phyloP scores from a whole-genome alignment of 2,113 vertebrate species.

The Poicephalus meyeri region DNA sequence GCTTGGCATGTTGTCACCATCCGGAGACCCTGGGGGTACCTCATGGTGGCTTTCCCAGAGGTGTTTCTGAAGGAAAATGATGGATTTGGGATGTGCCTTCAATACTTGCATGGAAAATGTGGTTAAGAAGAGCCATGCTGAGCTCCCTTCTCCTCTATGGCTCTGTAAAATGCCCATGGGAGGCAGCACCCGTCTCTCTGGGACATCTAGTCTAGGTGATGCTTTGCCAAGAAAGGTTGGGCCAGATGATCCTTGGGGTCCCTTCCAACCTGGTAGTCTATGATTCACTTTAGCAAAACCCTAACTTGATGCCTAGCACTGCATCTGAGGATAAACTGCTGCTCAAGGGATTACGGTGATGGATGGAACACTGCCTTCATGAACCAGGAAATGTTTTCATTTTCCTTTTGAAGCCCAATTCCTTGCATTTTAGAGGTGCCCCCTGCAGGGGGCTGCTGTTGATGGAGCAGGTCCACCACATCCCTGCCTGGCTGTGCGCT shows the following conservation, averaged over 20 bases:
- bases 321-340: background rate
- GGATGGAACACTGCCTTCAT: too few relatives aligned
- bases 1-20: background rate
- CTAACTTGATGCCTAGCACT: background rate
- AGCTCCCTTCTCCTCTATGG: background rate
- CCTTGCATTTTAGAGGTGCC: background rate
- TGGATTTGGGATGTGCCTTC: conserved; percentile 57
- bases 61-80: conserved; percentile 56
- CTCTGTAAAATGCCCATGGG: background rate
- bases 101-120: conserved; percentile 21
- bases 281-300: background rate
- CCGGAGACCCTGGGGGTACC: conserved; percentile 37
- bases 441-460: background rate
- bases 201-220: background rate
- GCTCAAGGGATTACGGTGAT: background rate
- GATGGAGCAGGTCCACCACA: too few relatives aligned
- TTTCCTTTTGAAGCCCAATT: background rate
- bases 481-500: background rate
- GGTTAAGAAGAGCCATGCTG: background rate
- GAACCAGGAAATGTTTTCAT: background rate
- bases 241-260: background rate
- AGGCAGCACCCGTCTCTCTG: background rate
- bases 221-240: background rate
- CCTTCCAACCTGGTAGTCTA: background rate
- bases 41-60: conserved; percentile 51